Evolutionary conservation across 2,888 invertebrate species (phyloP), one percentile per base, ranked within the genome.

Genomic region (Drosophila mercatorum): DNA sequence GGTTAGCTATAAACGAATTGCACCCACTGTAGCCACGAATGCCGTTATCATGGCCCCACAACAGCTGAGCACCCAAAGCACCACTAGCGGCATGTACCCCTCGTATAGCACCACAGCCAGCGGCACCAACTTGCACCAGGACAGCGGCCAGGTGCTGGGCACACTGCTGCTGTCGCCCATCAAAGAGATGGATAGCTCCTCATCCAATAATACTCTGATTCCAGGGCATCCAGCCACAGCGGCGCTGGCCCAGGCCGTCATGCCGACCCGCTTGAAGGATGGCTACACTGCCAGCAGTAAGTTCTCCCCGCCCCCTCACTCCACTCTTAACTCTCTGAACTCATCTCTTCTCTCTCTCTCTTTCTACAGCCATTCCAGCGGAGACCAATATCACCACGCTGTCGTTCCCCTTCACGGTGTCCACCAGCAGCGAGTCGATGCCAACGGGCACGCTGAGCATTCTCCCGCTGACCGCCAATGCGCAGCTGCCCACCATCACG

Each of bases 101-200:
- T 91, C 83, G 67, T 83, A 87, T 80, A 84, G 90, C 63, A 91
- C 85, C 68, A 80, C 77, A 55, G 70, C 76, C 91, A 82, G 87
- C 90, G 67, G 73, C 79, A 78, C 78, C 11, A 83, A 72, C 72
- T 28, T 72, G 69, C 75, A 85, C 68, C 94, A 94, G 70, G 96
- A 96, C 82, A 81, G 89, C 70, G 94, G 95, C 53, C 96, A 96
- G 3, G 95, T 96, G 43, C 94, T 96, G 3, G 95, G 96, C 88
- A 96, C 95, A 11, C 93, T 97, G 36, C 95, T 96, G 46, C 93
- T 97, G 17, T 96, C 97, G 2, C 97, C 97, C 1, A 97, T 97
- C 72, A 96, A 97, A 91, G 97, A 97, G 93, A 93, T 96, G 79
- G 97, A 97, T 84, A 95, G 96, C 73, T 95, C 94, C 43, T 96